Base-by-base conservation (phyloP, 2,113 vertebrate species). In the Gymnocephalus cernua region DNA sequence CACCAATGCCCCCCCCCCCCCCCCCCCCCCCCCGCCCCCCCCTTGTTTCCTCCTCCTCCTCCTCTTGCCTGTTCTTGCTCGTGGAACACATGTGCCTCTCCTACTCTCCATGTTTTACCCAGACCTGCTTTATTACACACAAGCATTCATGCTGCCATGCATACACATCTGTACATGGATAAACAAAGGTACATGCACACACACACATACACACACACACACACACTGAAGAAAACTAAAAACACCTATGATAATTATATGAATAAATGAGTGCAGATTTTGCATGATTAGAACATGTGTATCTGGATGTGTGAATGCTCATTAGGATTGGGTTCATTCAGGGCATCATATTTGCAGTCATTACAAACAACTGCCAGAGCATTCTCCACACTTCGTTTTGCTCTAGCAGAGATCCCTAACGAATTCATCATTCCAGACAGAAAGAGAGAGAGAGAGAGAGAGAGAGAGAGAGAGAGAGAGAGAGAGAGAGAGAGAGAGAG, bases 261-360 rank as follows among this genome's bases (percentile, higher is more conserved):
- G 25, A 14, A 80, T 57, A 16, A 44, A 70, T n/a, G 14, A 45
- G 6, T 23, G 51, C 12, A 5, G 15, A 3, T 35, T 54, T 53
- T 53, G 61, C 72, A 38, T 35, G 56, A 61, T 45, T 14, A 54
- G 29, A 61, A 45, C 41, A 38, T 48, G 57, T 71, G 45, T 25
- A 18, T 72, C 5, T 54, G 29, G 10, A n/a, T 48, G 29, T 78
- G 44, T 25, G 50, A 53, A 25, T 14, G 57, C 54, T 54, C 53
- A 56, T 25, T 69, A 62, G 65, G 56, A 44, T 8, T 41, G 79
- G 80, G 89, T 89, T 90, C 83, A 88, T 64, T 38, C 76, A 54
- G 80, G 83, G 83, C 70, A 88, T 82, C 78, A 27, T 59, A 88
- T 87, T 86, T 77, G 82, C 75, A 87, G 75, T 88, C 80, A 76